Percentiles rank a stretch among this genome's conserved stretches.
Conservation (phyloP, 1,140 invertebrate species). For the Tetragonula clypearis region DNA sequence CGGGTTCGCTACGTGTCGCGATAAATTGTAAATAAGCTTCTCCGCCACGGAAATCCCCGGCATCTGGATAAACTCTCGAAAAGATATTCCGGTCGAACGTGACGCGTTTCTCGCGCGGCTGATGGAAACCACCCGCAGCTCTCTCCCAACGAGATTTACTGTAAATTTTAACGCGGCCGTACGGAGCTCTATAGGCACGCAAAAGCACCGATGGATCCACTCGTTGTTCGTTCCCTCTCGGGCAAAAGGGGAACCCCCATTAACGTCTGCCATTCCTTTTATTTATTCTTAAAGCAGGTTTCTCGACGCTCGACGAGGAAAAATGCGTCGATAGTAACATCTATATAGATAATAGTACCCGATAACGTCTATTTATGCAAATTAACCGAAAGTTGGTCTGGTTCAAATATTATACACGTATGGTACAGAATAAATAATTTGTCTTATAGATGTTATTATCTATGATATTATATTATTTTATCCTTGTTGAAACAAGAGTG, state of each 20-base stretch:
- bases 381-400: too few species aligned
- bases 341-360: too few species aligned
- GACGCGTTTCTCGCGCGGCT: conserved; percentile 11
- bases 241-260: background rate
- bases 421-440: too few species aligned
- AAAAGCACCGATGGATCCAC: background rate
- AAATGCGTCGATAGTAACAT: background rate
- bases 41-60: conserved; percentile 5
- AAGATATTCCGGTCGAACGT: conserved; percentile 38
- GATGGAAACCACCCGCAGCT: background rate
- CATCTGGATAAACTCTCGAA: conserved; percentile 26
- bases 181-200: background rate
- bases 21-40: conserved; percentile 43
- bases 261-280: background rate
- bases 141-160: conserved; percentile 4
- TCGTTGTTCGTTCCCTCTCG: too few species aligned
- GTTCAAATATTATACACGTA: too few species aligned
- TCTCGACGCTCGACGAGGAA: background rate
- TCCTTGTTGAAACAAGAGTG: too few species aligned
- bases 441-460: too few species aligned
- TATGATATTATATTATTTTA: too few species aligned
- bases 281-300: background rate
- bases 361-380: too few species aligned
- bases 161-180: conserved; percentile 48
- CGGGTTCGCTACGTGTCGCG: conserved; percentile 1